Evolutionary conservation across 1,140 invertebrate species (phyloP).

Genomic region (Drosophila nigrodunni): DNA sequence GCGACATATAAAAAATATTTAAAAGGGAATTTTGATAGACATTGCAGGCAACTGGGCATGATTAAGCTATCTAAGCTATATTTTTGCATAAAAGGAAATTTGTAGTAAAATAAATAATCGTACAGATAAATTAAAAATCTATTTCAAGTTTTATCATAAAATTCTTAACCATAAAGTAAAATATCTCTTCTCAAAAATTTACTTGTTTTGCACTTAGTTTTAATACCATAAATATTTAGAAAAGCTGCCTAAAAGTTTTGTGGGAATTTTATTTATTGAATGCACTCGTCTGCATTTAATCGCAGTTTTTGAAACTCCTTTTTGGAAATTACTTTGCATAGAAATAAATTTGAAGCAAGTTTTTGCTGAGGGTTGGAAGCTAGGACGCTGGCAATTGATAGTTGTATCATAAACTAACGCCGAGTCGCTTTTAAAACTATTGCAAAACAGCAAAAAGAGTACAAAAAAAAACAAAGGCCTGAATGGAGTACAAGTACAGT

Average conservation of each 20-base stretch:
- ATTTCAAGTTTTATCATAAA: too few species aligned
- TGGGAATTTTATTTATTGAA: constrained; percentile 12
- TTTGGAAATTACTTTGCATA: constrained; percentile 12
- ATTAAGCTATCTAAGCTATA: not conserved
- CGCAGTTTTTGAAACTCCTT: constrained; percentile 6
- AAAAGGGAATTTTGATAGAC: constrained; percentile 8
- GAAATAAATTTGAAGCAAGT: constrained; percentile 25
- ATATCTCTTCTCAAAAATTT: too few species aligned
- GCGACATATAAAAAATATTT: constrained; percentile 16
- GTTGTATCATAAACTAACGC: constrained; percentile 61
- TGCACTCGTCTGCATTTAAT: constrained; percentile 13
- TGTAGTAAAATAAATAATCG: not conserved
- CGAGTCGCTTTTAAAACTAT: constrained; percentile 57
- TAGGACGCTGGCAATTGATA: constrained; percentile 53
- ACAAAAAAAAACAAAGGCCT: constrained; percentile 43
- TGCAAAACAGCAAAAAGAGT: constrained; percentile 32
- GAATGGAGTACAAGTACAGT: not conserved
- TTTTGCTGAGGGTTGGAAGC: constrained; percentile 34
- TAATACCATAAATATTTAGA: too few species aligned
- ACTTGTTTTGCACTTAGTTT: too few species aligned
- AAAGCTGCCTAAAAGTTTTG: too few species aligned
- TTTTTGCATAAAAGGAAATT: constrained; percentile 2
- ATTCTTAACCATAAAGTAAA: too few species aligned
- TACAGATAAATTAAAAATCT: too few species aligned
- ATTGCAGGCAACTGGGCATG: not conserved